Percentiles rank a stretch among this genome's conserved stretches.
These are phyloP conservation scores for Phylloscopus trochiloides DNA, from an alignment of 2,113 vertebrate genomes.

Conservation along the genomic window DNA sequence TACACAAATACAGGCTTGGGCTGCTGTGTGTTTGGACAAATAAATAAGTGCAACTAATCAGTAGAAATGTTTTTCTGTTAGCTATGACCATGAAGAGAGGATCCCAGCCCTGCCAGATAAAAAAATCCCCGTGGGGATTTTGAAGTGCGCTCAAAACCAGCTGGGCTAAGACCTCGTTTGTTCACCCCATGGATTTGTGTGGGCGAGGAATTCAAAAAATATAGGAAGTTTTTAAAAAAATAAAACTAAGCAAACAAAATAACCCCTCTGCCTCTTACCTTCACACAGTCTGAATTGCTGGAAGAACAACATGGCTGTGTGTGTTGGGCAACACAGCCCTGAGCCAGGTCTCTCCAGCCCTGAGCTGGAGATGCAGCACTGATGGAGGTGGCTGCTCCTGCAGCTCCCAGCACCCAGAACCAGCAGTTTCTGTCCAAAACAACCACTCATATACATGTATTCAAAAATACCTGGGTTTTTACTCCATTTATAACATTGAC, in stretches of 20 bases:
- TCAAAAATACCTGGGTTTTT: background rate
- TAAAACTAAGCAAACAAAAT: background rate
- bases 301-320: rapidly evolving
- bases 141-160: background rate
- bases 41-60: background rate
- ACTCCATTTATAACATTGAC: background rate
- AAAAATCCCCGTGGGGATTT: background rate
- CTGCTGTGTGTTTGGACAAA: conserved; percentile 12
- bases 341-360: background rate
- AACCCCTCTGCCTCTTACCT: background rate
- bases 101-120: background rate
- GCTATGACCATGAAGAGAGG: background rate
- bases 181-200: background rate
- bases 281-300: background rate
- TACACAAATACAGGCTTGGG: background rate
- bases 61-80: background rate
- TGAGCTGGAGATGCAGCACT: background rate
- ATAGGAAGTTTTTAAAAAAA: background rate
- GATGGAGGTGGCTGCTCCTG: background rate
- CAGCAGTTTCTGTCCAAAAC: background rate
- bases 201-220: background rate
- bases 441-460: background rate
- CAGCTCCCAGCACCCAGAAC: background rate
- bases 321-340: rapidly evolving
- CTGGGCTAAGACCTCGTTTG: background rate